These are phyloP conservation scores for Limnephilus auricula DNA, from an alignment of 2,888 invertebrate genomes.

Conservation along the genomic window DNA sequence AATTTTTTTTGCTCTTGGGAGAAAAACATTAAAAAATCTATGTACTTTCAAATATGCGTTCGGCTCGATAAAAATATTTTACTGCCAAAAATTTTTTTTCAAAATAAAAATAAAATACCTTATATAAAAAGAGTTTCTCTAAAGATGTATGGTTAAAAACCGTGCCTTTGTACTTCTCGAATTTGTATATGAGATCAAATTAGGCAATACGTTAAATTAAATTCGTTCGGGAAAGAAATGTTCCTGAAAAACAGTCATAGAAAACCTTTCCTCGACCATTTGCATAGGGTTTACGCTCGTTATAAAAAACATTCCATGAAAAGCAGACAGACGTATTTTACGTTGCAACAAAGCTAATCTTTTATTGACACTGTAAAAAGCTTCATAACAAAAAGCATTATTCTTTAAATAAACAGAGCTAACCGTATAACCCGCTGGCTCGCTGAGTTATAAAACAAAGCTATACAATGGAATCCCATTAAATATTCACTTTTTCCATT, in stretches of 20 bases:
- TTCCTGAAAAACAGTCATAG: conserved; percentile 58
- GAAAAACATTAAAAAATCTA: too few species aligned
- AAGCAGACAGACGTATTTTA: conserved; percentile 19
- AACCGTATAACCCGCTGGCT: neutral
- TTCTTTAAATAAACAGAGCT: conserved; percentile 14
- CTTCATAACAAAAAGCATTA: conserved; percentile 8
- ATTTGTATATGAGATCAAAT: neutral
- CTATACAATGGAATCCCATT: neutral
- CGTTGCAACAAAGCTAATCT: conserved; percentile 40
- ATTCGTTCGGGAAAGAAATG: conserved; percentile 45
- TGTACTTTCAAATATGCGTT: too few species aligned
- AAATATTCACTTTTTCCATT: neutral
- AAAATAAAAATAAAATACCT: too few species aligned
- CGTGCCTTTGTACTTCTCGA: neutral
- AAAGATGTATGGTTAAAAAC: too few species aligned
- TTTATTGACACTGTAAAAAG: conserved; percentile 42
- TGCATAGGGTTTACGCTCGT: conserved; percentile 46
- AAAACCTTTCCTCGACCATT: conserved; percentile 56
- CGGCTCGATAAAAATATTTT: too few species aligned
- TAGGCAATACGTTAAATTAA: conserved; percentile 56
- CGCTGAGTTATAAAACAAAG: neutral
- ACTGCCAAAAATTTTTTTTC: too few species aligned
- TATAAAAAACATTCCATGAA: conserved; percentile 34
- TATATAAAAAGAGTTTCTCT: too few species aligned
- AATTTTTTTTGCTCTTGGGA: too few species aligned